Conservation (phyloP, 2,113 vertebrate species). For the Solenodon paradoxus region DNA sequence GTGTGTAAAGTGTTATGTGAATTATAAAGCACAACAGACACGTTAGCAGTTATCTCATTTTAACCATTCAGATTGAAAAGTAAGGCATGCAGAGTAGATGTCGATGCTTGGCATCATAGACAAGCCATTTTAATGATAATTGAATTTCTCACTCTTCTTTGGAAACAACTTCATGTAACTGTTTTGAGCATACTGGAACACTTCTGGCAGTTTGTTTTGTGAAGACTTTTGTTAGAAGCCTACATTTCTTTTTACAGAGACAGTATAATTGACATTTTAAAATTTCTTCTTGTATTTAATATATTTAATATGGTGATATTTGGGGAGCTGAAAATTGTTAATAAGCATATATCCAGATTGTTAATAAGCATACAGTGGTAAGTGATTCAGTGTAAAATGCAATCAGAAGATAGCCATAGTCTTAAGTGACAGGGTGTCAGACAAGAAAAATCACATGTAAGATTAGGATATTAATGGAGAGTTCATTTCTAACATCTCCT, state of each 20-base stretch:
- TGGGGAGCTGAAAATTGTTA: slow-evolving; percentile 40
- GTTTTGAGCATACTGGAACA: slow-evolving; percentile 15
- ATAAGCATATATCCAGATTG: slow-evolving; percentile 35
- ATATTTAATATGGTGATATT: background rate
- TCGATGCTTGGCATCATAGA: background rate
- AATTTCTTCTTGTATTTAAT: slow-evolving; percentile 26
- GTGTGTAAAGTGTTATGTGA: background rate
- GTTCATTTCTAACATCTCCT: background rate
- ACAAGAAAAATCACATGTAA: slow-evolving; percentile 22
- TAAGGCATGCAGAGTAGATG: background rate
- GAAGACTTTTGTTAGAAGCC: slow-evolving; percentile 30
- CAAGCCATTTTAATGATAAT: background rate
- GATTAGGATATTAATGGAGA: background rate
- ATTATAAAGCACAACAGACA: background rate
- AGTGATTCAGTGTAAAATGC: slow-evolving; percentile 52
- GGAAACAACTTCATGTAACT: background rate
- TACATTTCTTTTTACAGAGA: background rate
- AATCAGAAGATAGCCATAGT: slow-evolving; percentile 44
- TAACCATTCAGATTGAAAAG: background rate
- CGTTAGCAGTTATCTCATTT: background rate
- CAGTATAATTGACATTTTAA: background rate
- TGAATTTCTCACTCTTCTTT: slow-evolving; percentile 12
- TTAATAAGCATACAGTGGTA: slow-evolving; percentile 22
- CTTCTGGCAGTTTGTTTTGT: slow-evolving; percentile 30
- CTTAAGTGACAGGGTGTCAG: slow-evolving; percentile 28